phyloP scores from a whole-genome alignment of 2,888 invertebrate species.

The Apodemia duryi region DNA sequence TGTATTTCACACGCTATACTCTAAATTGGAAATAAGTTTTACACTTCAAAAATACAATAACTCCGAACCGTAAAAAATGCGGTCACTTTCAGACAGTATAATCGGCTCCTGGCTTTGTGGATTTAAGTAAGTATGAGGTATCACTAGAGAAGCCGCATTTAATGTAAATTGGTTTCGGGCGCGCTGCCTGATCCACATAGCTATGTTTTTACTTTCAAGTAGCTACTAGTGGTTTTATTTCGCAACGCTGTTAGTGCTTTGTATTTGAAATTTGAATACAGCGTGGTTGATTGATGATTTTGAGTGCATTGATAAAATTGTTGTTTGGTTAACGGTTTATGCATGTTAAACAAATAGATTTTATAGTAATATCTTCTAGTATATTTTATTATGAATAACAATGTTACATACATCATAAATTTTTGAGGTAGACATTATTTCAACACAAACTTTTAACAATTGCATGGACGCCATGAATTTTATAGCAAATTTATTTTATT shows the following conservation, averaged over 20 bases:
- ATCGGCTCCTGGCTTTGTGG: slow-evolving; percentile 35
- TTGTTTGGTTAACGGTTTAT: slow-evolving; percentile 9
- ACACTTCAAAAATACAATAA: slow-evolving; percentile 10
- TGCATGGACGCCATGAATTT: too few relatives aligned
- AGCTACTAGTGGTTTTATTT: slow-evolving; percentile 67
- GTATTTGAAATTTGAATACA: slow-evolving; percentile 16
- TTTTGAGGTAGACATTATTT: not conserved
- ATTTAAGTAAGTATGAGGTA: slow-evolving; percentile 55
- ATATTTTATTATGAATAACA: not conserved
- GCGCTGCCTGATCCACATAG: slow-evolving; percentile 51
- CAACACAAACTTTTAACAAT: too few relatives aligned
- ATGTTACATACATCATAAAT: not conserved
- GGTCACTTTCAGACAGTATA: slow-evolving; percentile 38
- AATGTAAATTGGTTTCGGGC: slow-evolving; percentile 70
- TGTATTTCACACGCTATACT: not conserved
- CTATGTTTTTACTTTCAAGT: slow-evolving; percentile 61
- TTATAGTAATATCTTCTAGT: not conserved
- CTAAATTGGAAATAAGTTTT: not conserved
- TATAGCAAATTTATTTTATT: too few relatives aligned
- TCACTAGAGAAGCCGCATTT: slow-evolving; percentile 69
- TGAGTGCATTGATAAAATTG: slow-evolving; percentile 38
- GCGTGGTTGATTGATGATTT: slow-evolving; percentile 39
- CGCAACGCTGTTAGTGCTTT: slow-evolving; percentile 12
- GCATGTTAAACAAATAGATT: not conserved
- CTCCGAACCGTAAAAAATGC: slow-evolving; percentile 21